These are phyloP conservation scores for Heteronetta atricapilla DNA, from an alignment of 2,113 vertebrate species.

Conservation along the genomic window DNA sequence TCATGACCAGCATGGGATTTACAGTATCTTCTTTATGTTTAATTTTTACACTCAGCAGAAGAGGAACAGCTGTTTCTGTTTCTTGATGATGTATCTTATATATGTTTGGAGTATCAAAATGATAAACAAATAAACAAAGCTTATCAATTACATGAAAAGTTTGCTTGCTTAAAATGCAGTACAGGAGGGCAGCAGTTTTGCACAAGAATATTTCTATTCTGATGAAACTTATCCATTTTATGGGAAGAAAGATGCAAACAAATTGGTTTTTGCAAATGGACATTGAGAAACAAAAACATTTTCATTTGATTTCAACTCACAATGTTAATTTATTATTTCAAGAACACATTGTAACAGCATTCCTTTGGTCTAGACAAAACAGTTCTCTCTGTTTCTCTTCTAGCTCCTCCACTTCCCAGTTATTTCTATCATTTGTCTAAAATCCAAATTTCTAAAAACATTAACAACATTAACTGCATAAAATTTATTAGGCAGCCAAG, in stretches of 20 bases:
- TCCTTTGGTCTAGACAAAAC: slow-evolving; percentile 41
- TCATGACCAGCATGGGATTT: background rate
- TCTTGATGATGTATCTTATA: background rate
- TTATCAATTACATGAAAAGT: background rate
- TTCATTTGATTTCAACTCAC: background rate
- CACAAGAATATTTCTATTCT: background rate
- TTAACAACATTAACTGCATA: background rate
- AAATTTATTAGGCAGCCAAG: slow-evolving; percentile 13
- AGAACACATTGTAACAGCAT: background rate
- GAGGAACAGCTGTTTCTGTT: background rate
- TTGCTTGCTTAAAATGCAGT: background rate
- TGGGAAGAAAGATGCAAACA: background rate
- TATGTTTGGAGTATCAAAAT: background rate
- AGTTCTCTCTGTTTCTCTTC: slow-evolving; percentile 17
- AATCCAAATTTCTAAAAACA: background rate
- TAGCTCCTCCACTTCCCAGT: background rate
- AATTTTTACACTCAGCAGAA: background rate
- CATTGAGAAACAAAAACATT: slow-evolving; percentile 33
- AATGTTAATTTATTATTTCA: slow-evolving; percentile 10
- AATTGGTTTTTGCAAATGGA: background rate
- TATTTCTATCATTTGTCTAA: slow-evolving; percentile 22
- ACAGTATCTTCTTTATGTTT: background rate
- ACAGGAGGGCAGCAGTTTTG: background rate
- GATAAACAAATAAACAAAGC: background rate
- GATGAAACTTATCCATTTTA: background rate